Conservation (phyloP, 2,888 invertebrate species). For the Desoria tigrina region DNA sequence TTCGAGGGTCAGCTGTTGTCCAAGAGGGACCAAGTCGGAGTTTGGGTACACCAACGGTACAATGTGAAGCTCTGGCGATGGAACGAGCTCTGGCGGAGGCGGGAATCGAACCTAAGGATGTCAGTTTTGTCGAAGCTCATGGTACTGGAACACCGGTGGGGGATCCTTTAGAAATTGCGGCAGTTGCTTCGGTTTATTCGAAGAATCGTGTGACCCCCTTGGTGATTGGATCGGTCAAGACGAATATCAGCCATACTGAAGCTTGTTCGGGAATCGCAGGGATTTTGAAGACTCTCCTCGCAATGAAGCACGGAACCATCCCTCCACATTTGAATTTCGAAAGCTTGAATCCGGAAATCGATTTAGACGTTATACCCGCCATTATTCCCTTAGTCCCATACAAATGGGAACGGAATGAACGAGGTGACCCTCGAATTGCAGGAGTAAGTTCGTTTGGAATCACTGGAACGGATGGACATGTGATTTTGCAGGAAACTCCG, state of each 20-base stretch:
- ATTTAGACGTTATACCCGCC: slow-evolving; percentile 27
- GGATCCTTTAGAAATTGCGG: slow-evolving; percentile 29
- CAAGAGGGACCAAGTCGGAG: too few relatives aligned
- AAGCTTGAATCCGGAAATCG: slow-evolving; percentile 21
- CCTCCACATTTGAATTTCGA: slow-evolving; percentile 27
- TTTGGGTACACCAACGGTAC: slow-evolving; percentile 34
- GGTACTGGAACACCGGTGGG: slow-evolving; percentile 30
- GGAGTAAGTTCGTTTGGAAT: too few relatives aligned
- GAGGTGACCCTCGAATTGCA: slow-evolving; percentile 6
- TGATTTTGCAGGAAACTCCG: slow-evolving; percentile 20
- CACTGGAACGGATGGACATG: slow-evolving; percentile 23
- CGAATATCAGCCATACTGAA: too few relatives aligned
- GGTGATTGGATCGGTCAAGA: slow-evolving; percentile 26
- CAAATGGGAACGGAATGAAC: slow-evolving; percentile 9
- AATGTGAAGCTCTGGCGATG: slow-evolving; percentile 33
- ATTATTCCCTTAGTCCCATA: slow-evolving; percentile 16
- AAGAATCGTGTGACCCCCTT: slow-evolving; percentile 18
- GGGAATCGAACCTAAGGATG: slow-evolving; percentile 27
- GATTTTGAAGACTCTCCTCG: slow-evolving; percentile 29
- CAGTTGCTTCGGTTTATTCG: slow-evolving; percentile 20
- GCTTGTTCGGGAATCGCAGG: slow-evolving; percentile 27
- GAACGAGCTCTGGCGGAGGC: slow-evolving; percentile 29
- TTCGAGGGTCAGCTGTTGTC: too few relatives aligned
- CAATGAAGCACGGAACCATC: slow-evolving; percentile 28
- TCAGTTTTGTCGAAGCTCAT: slow-evolving; percentile 21